Evolutionary conservation across 2,888 invertebrate genomes (phyloP).

Genomic region (Heliconius hortense): DNA sequence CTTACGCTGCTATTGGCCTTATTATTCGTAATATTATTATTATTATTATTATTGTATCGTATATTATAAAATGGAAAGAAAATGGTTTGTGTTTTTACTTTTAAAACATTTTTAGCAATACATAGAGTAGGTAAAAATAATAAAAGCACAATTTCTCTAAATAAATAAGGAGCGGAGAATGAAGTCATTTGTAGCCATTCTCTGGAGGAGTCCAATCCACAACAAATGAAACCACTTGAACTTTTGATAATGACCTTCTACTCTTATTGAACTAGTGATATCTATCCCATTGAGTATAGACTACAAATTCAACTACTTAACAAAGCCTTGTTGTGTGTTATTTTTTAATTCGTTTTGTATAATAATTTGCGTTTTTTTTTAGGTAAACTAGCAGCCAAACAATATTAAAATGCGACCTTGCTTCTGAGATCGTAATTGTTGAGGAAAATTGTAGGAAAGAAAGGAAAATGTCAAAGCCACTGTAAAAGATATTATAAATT

Average conservation of each 20-base stretch:
- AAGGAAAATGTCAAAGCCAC: conserved; percentile 12
- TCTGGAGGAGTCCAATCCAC: too few relatives aligned
- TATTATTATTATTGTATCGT: too few relatives aligned
- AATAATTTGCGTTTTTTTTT: neutral
- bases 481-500: neutral
- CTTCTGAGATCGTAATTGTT: conserved; percentile 7
- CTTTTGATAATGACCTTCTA: too few relatives aligned
- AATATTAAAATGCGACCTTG: conserved; percentile 2
- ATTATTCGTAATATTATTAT: too few relatives aligned
- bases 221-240: too few relatives aligned
- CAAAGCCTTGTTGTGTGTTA: neutral
- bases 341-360: neutral
- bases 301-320: neutral
- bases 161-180: neutral
- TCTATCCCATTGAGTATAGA: neutral
- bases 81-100: too few relatives aligned
- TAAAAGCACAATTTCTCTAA: neutral
- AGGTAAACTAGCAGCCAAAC: neutral
- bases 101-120: neutral
- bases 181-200: too few relatives aligned
- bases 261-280: neutral
- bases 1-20: too few relatives aligned
- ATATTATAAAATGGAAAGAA: too few relatives aligned
- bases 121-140: neutral
- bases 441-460: conserved; percentile 24